Percentiles rank a stretch among this genome's conserved stretches.
Evolutionary conservation across 2,888 invertebrate genomes (phyloP).

Genomic region (Coelopa pilipes): DNA sequence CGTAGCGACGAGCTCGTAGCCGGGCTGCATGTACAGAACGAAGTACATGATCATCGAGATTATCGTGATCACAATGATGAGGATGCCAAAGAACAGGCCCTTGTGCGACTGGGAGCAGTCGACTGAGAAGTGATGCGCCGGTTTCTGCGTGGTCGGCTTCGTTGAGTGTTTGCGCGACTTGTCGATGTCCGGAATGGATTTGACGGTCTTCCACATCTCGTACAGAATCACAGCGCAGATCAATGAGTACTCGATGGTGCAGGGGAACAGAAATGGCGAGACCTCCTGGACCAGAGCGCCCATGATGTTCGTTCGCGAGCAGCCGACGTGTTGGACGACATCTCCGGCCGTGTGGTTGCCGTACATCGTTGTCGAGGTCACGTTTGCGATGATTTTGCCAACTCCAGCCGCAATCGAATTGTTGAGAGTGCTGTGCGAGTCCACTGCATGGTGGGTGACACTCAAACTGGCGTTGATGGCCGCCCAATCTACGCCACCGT

Average conservation of each 20-base stretch:
- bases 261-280: slow-evolving; percentile 87
- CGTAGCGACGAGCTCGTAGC: slow-evolving; percentile 74
- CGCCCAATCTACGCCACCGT: slow-evolving; percentile 53
- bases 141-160: slow-evolving; percentile 60
- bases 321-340: slow-evolving; percentile 56
- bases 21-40: slow-evolving; percentile 77
- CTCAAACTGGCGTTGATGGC: slow-evolving; percentile 53
- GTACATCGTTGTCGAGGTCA: slow-evolving; percentile 2
- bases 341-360: slow-evolving; percentile 37
- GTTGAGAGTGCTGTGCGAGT: background rate
- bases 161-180: slow-evolving; percentile 63
- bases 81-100: slow-evolving; percentile 79
- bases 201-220: slow-evolving; percentile 91
- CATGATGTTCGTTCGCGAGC: slow-evolving; percentile 76
- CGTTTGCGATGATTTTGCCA: slow-evolving; percentile 17
- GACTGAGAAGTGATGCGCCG: slow-evolving; percentile 76
- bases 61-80: slow-evolving; percentile 83
- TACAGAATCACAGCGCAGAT: slow-evolving; percentile 90
- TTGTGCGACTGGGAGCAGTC: slow-evolving; percentile 88
- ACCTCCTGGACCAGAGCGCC: slow-evolving; percentile 76
- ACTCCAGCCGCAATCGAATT: background rate
- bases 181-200: slow-evolving; percentile 70
- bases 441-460: slow-evolving; percentile 33
- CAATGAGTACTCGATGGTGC: slow-evolving; percentile 89
- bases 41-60: slow-evolving; percentile 91